A percentile compares a stretch with the other conserved stretches of the same genome.
Conservation (phyloP, 2,888 invertebrate genomes). For the Gastracanthus pulcherrimus region DNA sequence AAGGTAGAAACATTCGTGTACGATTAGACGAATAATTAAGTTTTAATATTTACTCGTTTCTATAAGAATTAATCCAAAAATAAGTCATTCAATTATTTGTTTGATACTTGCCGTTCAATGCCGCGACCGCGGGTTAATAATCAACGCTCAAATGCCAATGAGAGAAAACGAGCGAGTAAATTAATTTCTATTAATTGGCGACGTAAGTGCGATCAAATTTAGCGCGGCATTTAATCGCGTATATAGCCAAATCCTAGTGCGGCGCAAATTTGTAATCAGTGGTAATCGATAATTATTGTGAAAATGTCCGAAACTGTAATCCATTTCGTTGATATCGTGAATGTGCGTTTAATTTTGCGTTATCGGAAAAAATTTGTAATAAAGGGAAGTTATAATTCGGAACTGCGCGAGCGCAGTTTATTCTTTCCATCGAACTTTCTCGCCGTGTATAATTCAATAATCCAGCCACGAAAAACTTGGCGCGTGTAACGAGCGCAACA, state of each 20-base stretch:
- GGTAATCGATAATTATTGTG: neutral
- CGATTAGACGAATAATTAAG: too few species aligned
- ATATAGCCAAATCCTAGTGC: neutral
- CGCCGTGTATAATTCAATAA: neutral
- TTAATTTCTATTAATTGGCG: neutral
- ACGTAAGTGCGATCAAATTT: neutral
- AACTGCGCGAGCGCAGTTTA: too few species aligned
- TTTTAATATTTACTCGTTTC: too few species aligned
- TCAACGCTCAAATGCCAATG: neutral
- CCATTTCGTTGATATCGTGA: too few species aligned
- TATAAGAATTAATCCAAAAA: too few species aligned
- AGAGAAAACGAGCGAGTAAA: neutral
- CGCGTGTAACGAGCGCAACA: constrained; percentile 21
- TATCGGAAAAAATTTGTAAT: neutral
- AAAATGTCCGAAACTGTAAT: neutral
- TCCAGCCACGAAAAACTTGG: neutral
- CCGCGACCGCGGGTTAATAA: neutral
- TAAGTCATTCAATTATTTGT: neutral
- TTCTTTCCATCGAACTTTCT: constrained; percentile 24
- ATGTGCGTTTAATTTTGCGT: neutral
- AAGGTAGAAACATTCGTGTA: too few species aligned
- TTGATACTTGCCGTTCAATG: neutral
- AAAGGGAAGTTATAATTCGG: too few species aligned
- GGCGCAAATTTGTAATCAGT: neutral
- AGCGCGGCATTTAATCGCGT: neutral